phyloP scores from a whole-genome alignment of 1,140 invertebrate species.

The Zaprionus ornatus region DNA sequence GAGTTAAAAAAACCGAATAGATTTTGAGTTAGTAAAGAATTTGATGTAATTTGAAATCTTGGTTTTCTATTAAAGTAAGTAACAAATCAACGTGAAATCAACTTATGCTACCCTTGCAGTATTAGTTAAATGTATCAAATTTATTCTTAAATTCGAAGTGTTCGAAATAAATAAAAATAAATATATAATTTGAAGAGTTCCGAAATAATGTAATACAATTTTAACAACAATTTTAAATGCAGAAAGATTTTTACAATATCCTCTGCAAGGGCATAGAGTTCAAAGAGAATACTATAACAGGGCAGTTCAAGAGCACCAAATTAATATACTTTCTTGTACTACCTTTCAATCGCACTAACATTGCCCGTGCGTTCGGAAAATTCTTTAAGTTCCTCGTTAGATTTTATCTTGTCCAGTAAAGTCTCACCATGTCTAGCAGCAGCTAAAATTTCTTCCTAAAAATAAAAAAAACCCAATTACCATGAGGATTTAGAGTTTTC shows the following conservation, averaged over 20 bases:
- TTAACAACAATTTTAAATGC: not conserved
- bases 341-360: conserved; percentile 96
- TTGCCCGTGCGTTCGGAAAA: conserved; percentile 91
- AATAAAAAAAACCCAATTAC: not conserved
- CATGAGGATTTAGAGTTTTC: not conserved
- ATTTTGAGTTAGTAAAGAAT: conserved; percentile 18
- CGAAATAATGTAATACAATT: too few species aligned
- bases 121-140: not conserved
- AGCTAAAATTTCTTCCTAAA: conserved; percentile 90
- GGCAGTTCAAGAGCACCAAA: conserved; percentile 40
- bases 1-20: conserved; percentile 61
- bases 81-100: conserved; percentile 2
- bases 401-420: conserved; percentile 89
- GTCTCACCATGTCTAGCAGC: conserved; percentile 93
- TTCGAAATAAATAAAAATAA: not conserved
- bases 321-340: conserved; percentile 39
- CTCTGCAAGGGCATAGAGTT: conserved; percentile 11
- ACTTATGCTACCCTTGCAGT: not conserved
- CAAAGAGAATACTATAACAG: conserved; percentile 30
- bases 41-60: not conserved
- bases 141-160: not conserved
- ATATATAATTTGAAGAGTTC: not conserved
- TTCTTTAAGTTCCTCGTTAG: conserved; percentile 85
- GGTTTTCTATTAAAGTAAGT: not conserved
- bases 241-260: not conserved